phyloP scores from a whole-genome alignment of 2,888 invertebrate genomes.

The Troides aeacus region DNA sequence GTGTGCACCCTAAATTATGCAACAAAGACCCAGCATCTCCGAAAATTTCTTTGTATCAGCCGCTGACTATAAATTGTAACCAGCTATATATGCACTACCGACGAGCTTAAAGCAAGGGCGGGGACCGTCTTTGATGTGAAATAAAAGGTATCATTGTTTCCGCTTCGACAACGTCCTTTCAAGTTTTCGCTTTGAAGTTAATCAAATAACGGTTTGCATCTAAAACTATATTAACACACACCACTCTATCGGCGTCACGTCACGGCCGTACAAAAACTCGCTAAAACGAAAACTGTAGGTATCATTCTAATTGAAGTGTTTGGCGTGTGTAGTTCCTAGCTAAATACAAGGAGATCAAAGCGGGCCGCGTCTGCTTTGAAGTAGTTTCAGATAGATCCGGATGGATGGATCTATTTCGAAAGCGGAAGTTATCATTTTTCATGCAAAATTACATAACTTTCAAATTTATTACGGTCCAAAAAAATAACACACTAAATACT shows the following conservation, averaged over 20 bases:
- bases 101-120: slow-evolving; percentile 53
- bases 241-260: slow-evolving; percentile 48
- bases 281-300: slow-evolving; percentile 53
- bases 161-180: slow-evolving; percentile 63
- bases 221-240: slow-evolving; percentile 61
- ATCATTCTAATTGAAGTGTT: slow-evolving; percentile 61
- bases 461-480: neutral
- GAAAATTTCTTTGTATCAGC: slow-evolving; percentile 42
- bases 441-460: slow-evolving; percentile 25
- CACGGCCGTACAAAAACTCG: slow-evolving; percentile 48
- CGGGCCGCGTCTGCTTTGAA: slow-evolving; percentile 60
- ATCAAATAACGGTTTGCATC: slow-evolving; percentile 65
- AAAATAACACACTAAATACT: neutral
- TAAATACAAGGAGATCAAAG: slow-evolving; percentile 68
- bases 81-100: slow-evolving; percentile 38
- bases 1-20: slow-evolving; percentile 43
- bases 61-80: slow-evolving; percentile 45
- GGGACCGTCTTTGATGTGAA: slow-evolving; percentile 63
- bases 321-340: slow-evolving; percentile 56
- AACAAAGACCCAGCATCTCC: slow-evolving; percentile 42
- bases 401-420: slow-evolving; percentile 38
- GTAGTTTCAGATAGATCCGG: slow-evolving; percentile 41
- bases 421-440: slow-evolving; percentile 48
- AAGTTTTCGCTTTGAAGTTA: slow-evolving; percentile 68
- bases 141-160: slow-evolving; percentile 71